Evolutionary conservation across 1,140 invertebrate species (phyloP), one percentile per base, ranked within the genome.

Genomic region (Drosophila auraria): DNA sequence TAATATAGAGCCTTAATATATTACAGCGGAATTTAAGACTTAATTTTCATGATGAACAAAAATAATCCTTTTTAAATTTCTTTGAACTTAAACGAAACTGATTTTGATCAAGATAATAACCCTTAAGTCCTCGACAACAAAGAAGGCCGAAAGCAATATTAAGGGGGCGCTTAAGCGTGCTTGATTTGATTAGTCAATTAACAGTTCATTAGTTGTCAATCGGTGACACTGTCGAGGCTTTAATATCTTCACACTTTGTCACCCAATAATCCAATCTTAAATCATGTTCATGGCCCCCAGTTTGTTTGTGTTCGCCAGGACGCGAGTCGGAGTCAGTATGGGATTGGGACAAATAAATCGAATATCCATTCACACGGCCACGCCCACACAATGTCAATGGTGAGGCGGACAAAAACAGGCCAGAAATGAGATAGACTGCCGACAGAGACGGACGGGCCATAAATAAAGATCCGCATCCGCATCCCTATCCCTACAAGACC

Each of bases 351-450:
- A 59, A 78, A 86, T 81, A 66, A 86, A 84, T 84, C 79, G 56
- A 69, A 78, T 72, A 65, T 76, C 56, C 76, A 66, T 65, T 49
- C 63, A 38, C 75, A 68, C 65, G 61, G 54, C 69, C 72, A 82
- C 83, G 72, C 83, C 84, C 83, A 87, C 77, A 50, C 68, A 60
- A 68, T 83, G 83, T 89, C 84, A 87, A 71, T 79, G 70, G 65
- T 56, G 36, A 63, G 49, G 40, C 40, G 47, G 60, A 53, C 59
- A 66, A 80, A 59, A 81, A 54, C 60, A 27, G 47, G 25, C 49
- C 54, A 62, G 45, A 68, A 36, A 66, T 36, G 59, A 63, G 54
- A 76, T 64, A 72, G 54, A 82, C 50, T 40, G 63, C 79, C 51
- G 69, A 68, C 69, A 58, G 45, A 60, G 53, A 66, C 49, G 63